Conservation (phyloP, 1,140 invertebrate genomes). For the Mycetomoellerius zeteki region DNA sequence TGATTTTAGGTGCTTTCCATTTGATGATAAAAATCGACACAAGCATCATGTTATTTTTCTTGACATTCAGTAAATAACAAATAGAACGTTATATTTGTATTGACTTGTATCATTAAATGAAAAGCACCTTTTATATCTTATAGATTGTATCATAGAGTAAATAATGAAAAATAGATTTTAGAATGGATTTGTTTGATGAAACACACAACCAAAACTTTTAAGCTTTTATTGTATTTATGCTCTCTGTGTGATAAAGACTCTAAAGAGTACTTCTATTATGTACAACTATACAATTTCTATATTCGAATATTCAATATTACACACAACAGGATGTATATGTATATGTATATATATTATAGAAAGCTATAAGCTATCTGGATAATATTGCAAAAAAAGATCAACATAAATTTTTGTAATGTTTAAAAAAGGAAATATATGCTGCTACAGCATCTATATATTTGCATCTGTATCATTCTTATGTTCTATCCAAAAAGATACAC, state of each 20-base stretch:
- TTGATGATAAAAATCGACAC: too few relatives aligned
- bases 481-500: conserved; percentile 48
- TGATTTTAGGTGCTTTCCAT: background rate
- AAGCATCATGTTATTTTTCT: too few relatives aligned
- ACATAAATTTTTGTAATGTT: conserved; percentile 7
- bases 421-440: conserved; percentile 21
- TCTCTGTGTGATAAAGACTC: conserved; percentile 23
- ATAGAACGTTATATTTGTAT: too few relatives aligned
- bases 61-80: too few relatives aligned
- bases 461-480: conserved; percentile 17
- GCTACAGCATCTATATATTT: conserved; percentile 28
- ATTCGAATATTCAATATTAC: conserved; percentile 55
- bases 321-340: conserved; percentile 36
- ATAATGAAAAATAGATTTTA: conserved; percentile 28
- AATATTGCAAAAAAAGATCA: conserved; percentile 44
- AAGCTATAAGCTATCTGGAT: conserved; percentile 52
- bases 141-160: background rate
- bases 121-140: background rate
- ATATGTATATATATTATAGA: conserved; percentile 29
- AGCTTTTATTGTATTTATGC: conserved; percentile 37
- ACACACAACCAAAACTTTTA: conserved; percentile 71
- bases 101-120: too few relatives aligned
- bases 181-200: conserved; percentile 34
- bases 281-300: conserved; percentile 74
- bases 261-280: conserved; percentile 58